A percentile compares a stretch with the other conserved stretches of the same genome.
Conservation (phyloP, 2,113 vertebrate genomes). For the Piprites chloris region DNA sequence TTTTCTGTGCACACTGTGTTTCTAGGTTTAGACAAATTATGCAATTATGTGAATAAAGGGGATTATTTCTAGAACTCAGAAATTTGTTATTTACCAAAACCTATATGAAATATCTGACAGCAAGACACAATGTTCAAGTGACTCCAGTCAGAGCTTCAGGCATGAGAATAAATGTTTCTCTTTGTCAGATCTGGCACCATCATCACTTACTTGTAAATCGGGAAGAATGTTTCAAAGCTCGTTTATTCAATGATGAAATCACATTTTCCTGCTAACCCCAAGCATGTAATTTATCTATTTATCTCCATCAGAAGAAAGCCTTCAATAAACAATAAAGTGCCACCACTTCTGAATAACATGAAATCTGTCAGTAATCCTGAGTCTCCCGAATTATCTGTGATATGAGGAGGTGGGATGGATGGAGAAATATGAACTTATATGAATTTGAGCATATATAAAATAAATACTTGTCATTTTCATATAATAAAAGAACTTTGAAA, state of each 20-base stretch:
- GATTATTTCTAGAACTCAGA: neutral
- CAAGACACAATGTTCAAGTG: neutral
- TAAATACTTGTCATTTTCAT: neutral
- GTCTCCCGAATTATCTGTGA: neutral
- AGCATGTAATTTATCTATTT: slow-evolving; percentile 69
- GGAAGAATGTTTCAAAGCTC: slow-evolving; percentile 59
- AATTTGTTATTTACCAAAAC: neutral
- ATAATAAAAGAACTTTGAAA: neutral
- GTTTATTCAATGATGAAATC: slow-evolving; percentile 63
- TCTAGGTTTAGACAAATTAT: neutral
- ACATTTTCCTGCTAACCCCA: slow-evolving; percentile 70
- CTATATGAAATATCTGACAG: neutral
- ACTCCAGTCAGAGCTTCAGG: neutral
- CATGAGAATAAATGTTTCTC: neutral
- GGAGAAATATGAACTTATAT: neutral
- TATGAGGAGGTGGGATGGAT: neutral
- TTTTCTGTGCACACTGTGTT: accelerated
- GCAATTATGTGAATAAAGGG: neutral
- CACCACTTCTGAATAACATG: slow-evolving; percentile 69
- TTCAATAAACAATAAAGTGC: slow-evolving; percentile 67
- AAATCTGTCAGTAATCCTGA: slow-evolving; percentile 49
- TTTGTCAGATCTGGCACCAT: slow-evolving; percentile 49
- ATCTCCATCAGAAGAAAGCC: slow-evolving; percentile 70
- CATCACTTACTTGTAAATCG: slow-evolving; percentile 43
- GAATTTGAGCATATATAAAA: neutral